Percentiles rank a stretch among this genome's conserved stretches.
Evolutionary conservation across 2,888 invertebrate genomes (phyloP).

Genomic region (Tribolium freemani): DNA sequence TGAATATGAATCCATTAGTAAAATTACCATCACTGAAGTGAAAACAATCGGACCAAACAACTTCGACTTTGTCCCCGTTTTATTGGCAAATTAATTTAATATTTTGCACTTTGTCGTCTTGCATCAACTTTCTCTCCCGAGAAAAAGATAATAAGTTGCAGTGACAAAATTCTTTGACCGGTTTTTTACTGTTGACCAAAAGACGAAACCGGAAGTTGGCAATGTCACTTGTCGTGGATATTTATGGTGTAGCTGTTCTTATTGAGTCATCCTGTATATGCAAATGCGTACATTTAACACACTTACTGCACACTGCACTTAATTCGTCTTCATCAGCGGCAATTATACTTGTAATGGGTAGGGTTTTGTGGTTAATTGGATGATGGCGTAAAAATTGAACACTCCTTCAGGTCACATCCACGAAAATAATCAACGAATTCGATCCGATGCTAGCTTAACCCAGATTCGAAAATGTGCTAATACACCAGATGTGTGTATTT

Average conservation of each 20-base stretch:
- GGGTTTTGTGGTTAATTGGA: neutral
- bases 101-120: neutral
- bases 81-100: neutral
- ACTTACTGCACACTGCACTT: neutral
- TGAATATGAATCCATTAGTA: neutral
- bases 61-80: neutral
- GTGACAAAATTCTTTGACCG: neutral
- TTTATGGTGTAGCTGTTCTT: neutral
- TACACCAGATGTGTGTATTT: neutral
- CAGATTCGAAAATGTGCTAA: neutral
- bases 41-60: neutral
- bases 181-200: neutral
- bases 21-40: neutral
- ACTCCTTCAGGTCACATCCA: neutral
- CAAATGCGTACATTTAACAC: conserved; percentile 1
- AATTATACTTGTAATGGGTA: neutral
- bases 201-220: neutral
- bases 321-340: neutral
- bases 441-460: no score
- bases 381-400: neutral
- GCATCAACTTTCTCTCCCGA: neutral
- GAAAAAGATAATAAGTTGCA: neutral
- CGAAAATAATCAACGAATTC: neutral
- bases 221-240: neutral
- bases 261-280: conserved; percentile 2